phyloP scores from a whole-genome alignment of 2,888 invertebrate species.

The Nesidiocoris tenuis region DNA sequence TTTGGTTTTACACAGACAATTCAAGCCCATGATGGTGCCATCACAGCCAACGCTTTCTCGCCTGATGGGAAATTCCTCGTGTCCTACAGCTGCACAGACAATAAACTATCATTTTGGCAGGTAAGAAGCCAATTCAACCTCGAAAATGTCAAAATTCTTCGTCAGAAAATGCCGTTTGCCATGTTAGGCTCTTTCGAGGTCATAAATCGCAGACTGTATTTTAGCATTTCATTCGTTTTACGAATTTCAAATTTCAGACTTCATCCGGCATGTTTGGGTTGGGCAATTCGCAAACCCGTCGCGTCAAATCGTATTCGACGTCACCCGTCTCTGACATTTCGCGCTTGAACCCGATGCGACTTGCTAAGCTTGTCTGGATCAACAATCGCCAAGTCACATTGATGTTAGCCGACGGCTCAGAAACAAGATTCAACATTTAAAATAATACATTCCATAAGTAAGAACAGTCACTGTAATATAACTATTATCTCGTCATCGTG shows the following conservation, averaged over 20 bases:
- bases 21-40: constrained; percentile 83
- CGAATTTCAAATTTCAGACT: too few relatives aligned
- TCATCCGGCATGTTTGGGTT: constrained; percentile 92
- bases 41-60: constrained; percentile 92
- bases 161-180: too few relatives aligned
- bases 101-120: constrained; percentile 97
- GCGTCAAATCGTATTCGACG: constrained; percentile 92
- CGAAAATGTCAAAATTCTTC: too few relatives aligned
- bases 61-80: constrained; percentile 97
- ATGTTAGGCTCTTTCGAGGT: too few relatives aligned
- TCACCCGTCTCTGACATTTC: constrained; percentile 87
- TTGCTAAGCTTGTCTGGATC: constrained; percentile 94
- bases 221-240: too few relatives aligned
- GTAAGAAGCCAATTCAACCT: too few relatives aligned
- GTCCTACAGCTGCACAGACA: constrained; percentile 91
- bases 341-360: constrained; percentile 80
- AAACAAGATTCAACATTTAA: constrained; percentile 78
- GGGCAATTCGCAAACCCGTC: constrained; percentile 94
- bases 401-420: constrained; percentile 94
- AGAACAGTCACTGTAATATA: constrained; percentile 7
- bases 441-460: constrained; percentile 23
- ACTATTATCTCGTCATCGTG: background rate
- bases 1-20: constrained; percentile 63
- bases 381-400: constrained; percentile 89
- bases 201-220: background rate